Percentiles rank a stretch among this genome's conserved stretches.
Conservation (phyloP, 2,113 vertebrate genomes). For the Lampris incognitus region DNA sequence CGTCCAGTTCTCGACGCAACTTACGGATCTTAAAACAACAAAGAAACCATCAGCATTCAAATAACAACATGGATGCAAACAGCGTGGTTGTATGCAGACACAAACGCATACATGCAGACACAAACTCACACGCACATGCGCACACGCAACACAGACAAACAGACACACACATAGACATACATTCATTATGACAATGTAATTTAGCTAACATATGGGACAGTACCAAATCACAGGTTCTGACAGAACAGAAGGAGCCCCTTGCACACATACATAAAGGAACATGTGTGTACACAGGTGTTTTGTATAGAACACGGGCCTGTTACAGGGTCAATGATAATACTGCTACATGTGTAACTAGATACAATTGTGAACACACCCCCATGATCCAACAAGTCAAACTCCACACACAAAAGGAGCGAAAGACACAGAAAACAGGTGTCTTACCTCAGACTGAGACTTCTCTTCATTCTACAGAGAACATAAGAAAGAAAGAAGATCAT, state of each 20-base stretch:
- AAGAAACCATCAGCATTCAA: background rate
- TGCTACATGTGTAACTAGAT: slow-evolving; percentile 59
- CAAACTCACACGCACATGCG: slow-evolving; percentile 8
- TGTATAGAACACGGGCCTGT: slow-evolving; percentile 41
- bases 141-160: slow-evolving; percentile 24
- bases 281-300: slow-evolving; percentile 68
- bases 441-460: slow-evolving; percentile 98
- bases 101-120: slow-evolving; percentile 22
- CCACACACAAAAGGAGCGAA: slow-evolving; percentile 43
- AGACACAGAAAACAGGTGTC: slow-evolving; percentile 43
- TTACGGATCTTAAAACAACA: slow-evolving; percentile 89
- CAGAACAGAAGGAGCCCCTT: slow-evolving; percentile 28
- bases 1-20: slow-evolving; percentile 93
- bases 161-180: slow-evolving; percentile 11
- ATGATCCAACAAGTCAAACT: slow-evolving; percentile 59
- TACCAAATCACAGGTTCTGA: slow-evolving; percentile 40
- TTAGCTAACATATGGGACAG: slow-evolving; percentile 40
- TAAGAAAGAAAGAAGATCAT: slow-evolving; percentile 51
- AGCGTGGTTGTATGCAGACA: background rate
- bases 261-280: slow-evolving; percentile 27
- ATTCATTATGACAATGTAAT: slow-evolving; percentile 6
- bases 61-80: slow-evolving; percentile 30
- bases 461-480: slow-evolving; percentile 91
- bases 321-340: slow-evolving; percentile 50
- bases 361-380: slow-evolving; percentile 47